Evolutionary conservation across 2,797 vertebrate species (phyloP).

Genomic region (Sebastes kiyomatsui): DNA sequence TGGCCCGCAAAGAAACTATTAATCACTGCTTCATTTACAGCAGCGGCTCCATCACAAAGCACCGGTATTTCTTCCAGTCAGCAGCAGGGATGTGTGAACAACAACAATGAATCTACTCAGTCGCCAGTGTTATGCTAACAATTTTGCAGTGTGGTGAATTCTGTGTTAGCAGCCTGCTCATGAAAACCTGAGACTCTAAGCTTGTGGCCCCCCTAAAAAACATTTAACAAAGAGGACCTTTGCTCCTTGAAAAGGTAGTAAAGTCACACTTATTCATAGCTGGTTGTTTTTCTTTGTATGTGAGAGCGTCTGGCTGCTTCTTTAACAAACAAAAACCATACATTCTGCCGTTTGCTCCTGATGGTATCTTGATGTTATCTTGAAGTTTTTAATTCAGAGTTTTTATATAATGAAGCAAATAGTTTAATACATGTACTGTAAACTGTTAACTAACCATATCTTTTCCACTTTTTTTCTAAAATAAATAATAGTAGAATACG

Average conservation of each 20-base stretch:
- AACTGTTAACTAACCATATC: neutral
- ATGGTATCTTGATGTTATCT: neutral
- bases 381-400: neutral
- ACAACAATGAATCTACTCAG: conserved; percentile 53
- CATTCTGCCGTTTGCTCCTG: neutral
- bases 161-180: conserved; percentile 19
- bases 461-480: neutral
- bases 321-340: neutral
- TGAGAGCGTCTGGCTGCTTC: conserved; percentile 8
- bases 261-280: conserved; percentile 29
- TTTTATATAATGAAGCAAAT: neutral
- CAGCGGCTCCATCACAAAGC: conserved; percentile 19
- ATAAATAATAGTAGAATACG: neutral
- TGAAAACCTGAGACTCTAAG: conserved; percentile 38
- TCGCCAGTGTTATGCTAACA: conserved; percentile 25
- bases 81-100: conserved; percentile 52
- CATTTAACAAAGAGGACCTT: conserved; percentile 49
- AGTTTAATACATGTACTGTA: neutral
- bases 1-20: conserved; percentile 30
- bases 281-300: conserved; percentile 17
- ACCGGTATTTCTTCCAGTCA: conserved; percentile 40
- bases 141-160: conserved; percentile 32
- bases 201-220: neutral
- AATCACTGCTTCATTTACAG: conserved; percentile 21
- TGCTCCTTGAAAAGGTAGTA: conserved; percentile 26